Base-by-base conservation (phyloP, 1,140 invertebrate species). In the Zophobas atratus region DNA sequence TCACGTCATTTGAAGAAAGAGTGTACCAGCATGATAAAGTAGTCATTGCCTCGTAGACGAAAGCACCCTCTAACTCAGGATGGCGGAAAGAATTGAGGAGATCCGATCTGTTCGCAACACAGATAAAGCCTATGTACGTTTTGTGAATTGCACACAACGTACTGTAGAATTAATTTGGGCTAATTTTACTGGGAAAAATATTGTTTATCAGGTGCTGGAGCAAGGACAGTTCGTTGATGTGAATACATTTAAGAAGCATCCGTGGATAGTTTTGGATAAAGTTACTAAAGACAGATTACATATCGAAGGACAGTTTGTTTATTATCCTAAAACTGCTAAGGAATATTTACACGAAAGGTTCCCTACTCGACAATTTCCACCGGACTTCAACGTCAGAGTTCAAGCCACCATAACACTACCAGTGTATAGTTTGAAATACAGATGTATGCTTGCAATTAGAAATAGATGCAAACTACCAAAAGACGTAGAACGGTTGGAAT, bases 161-260 rank as follows among this genome's bases (percentile, higher is more conserved):
- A 86, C 84, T 1, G 88, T 95, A 0, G 90, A 92, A 75, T 84
- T 95, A 0, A 91, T 93, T 80, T 96, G 95, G 95, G 88, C 94
- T 46, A 91, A 95, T 85, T 95, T 91, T 84, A 84, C 89, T 53
- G 94, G 94, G 0, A 82, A 84, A 34, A 86, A 88, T 35, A 86
- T 91, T 8, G 86, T 87, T 43, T 93, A 93, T 80, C 87, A 87
- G 48, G 88, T 86, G 1, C 82, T 94, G 2, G 80, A 84, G 2
- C 84, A 89, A n/a, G 85, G 84, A 0, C 82, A 89, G 2, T 89
- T 85, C 82, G 86, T 90, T 56, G 91, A 93, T 82, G 89, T 93
- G 1, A 92, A 93, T 80, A 94, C 94, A 0, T 95, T 89, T 85
- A 92, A 89, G 32, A 90, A 89, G 1, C 94, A 95, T 87, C 92